A percentile compares a stretch with the other conserved stretches of the same genome.
Conservation (phyloP, 2,113 vertebrate species). For the Chaenogobius annularis region DNA sequence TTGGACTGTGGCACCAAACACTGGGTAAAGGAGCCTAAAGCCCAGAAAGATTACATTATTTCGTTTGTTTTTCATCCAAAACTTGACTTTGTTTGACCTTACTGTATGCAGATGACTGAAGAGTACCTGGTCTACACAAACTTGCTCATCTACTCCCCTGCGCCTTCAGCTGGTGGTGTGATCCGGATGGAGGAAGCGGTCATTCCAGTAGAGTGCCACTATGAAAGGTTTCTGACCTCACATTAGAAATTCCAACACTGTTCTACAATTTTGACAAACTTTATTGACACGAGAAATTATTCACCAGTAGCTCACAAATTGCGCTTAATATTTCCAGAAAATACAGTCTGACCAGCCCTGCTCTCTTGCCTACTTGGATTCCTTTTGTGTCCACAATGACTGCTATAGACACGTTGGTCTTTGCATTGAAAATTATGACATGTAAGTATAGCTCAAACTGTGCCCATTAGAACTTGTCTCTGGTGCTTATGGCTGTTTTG, state of each 20-base stretch:
- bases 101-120: constrained; percentile 51
- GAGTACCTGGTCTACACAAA: constrained; percentile 68
- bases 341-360: constrained; percentile 63
- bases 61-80: not conserved
- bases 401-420: constrained; percentile 48
- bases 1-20: constrained; percentile 63
- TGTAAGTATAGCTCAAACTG: constrained; percentile 21
- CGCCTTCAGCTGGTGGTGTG: constrained; percentile 36
- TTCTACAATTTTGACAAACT: not conserved
- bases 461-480: rapidly evolving
- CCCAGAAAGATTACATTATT: not conserved
- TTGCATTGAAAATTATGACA: constrained; percentile 63
- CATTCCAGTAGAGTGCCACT: constrained; percentile 71
- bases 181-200: constrained; percentile 68
- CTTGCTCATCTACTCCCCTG: constrained; percentile 64
- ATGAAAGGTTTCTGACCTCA: constrained; percentile 40
- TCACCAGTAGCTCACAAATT: not conserved
- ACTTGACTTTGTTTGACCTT: not conserved
- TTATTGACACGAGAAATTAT: not conserved
- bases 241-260: not conserved
- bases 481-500: rapidly evolving
- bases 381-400: constrained; percentile 56
- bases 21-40: constrained; percentile 49
- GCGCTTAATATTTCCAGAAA: constrained; percentile 41
- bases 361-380: constrained; percentile 64